Percentiles rank a stretch among this genome's conserved stretches.
These are phyloP conservation scores for Chelonoidis abingdonii DNA, from an alignment of 2,113 vertebrate species.

Conservation along the genomic window DNA sequence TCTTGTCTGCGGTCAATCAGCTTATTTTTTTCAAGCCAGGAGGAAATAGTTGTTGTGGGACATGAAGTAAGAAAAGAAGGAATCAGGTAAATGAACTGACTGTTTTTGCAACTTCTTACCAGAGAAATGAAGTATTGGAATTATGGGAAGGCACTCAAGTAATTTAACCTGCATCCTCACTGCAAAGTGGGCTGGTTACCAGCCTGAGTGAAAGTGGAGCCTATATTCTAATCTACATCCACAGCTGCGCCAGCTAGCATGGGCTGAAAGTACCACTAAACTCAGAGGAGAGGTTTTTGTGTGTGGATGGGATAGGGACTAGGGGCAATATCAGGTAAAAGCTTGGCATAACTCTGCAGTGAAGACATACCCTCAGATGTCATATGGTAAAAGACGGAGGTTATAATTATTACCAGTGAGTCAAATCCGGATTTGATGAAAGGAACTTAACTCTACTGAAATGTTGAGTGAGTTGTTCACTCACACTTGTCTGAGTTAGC, in stretches of 20 bases:
- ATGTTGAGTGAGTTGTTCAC: neutral
- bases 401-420: neutral
- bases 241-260: neutral
- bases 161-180: neutral
- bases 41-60: constrained; percentile 93
- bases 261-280: neutral
- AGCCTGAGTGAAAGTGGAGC: neutral
- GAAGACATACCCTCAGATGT: neutral
- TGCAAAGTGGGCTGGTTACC: neutral
- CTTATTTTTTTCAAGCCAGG: constrained; percentile 94
- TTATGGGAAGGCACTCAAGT: neutral
- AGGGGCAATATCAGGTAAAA: neutral
- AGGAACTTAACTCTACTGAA: neutral
- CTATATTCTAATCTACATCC: neutral
- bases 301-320: neutral
- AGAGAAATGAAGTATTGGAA: neutral
- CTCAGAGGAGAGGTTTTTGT: neutral
- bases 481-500: neutral
- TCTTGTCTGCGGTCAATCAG: constrained; percentile 91
- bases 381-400: neutral
- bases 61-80: constrained; percentile 92
- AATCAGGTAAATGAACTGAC: constrained; percentile 81
- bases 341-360: neutral
- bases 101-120: neutral
- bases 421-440: neutral